These are phyloP conservation scores for Pristionchus arcanus DNA, from an alignment of 2,888 invertebrate genomes.

Conservation along the genomic window DNA sequence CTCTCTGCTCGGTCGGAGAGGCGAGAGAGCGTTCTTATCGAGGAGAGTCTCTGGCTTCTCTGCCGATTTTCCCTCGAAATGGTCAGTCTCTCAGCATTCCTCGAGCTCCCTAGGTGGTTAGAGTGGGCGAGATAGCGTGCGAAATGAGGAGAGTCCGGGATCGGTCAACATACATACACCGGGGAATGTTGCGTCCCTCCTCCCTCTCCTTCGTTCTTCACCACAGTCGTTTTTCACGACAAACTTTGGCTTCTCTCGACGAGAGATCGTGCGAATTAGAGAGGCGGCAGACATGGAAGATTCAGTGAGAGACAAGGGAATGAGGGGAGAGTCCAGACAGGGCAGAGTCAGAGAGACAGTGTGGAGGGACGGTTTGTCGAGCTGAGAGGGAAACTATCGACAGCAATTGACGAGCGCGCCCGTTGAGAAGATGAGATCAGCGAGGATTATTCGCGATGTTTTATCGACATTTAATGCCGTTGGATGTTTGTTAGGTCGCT, in stretches of 20 bases:
- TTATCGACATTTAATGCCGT: too few species aligned
- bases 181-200: conserved; percentile 32
- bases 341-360: not conserved
- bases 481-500: not conserved
- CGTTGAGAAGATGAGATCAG: not conserved
- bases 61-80: not conserved
- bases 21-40: not conserved
- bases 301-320: not conserved
- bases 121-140: not conserved
- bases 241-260: conserved; percentile 15
- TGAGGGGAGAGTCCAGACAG: not conserved
- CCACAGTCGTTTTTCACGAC: conserved; percentile 37
- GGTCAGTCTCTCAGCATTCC: not conserved
- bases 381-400: conserved; percentile 21
- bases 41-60: not conserved
- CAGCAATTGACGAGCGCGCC: not conserved
- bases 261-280: not conserved
- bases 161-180: conserved; percentile 37
- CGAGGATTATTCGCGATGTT: not conserved
- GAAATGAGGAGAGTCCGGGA: not conserved
- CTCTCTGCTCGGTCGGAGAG: not conserved
- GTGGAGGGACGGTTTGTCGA: not conserved
- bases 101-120: not conserved
- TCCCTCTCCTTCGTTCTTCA: not conserved
- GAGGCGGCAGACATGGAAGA: not conserved